Conservation (phyloP, 2,113 vertebrate genomes). For the Macroglossus sobrinus region DNA sequence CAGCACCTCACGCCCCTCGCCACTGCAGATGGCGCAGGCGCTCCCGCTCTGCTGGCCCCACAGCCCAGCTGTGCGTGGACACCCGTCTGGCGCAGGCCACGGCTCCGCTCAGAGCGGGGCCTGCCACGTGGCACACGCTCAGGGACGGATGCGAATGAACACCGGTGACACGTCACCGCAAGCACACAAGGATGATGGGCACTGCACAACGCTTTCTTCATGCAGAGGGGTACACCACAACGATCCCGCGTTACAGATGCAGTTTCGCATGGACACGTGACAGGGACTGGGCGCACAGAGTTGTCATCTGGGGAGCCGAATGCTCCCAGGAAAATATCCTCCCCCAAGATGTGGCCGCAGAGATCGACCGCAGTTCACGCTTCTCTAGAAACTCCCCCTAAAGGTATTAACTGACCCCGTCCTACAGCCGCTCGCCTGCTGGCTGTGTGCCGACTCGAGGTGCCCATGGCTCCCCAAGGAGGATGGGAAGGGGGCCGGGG, state of each 20-base stretch:
- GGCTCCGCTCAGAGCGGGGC: too few relatives aligned
- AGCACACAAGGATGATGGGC: not conserved
- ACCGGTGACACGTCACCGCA: accelerated
- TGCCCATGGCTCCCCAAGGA: not conserved
- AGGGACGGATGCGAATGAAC: not conserved
- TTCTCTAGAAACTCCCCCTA: not conserved
- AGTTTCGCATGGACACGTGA: too few relatives aligned
- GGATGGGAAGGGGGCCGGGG: not conserved
- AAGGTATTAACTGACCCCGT: not conserved
- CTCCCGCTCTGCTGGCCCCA: too few relatives aligned
- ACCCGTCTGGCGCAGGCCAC: too few relatives aligned
- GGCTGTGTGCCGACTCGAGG: too few relatives aligned
- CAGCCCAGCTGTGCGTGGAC: too few relatives aligned
- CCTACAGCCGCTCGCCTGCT: too few relatives aligned
- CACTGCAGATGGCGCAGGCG: too few relatives aligned
- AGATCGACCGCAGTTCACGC: accelerated
- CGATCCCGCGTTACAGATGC: not conserved
- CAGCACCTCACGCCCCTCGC: too few relatives aligned
- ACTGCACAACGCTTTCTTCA: not conserved
- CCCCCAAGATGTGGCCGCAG: not conserved
- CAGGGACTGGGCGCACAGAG: accelerated
- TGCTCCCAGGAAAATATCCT: too few relatives aligned
- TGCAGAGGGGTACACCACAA: not conserved
- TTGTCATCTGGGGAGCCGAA: not conserved
- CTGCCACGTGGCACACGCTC: not conserved